Conservation (phyloP, 2,888 invertebrate genomes). For the Trypoxylon attenuatum region DNA sequence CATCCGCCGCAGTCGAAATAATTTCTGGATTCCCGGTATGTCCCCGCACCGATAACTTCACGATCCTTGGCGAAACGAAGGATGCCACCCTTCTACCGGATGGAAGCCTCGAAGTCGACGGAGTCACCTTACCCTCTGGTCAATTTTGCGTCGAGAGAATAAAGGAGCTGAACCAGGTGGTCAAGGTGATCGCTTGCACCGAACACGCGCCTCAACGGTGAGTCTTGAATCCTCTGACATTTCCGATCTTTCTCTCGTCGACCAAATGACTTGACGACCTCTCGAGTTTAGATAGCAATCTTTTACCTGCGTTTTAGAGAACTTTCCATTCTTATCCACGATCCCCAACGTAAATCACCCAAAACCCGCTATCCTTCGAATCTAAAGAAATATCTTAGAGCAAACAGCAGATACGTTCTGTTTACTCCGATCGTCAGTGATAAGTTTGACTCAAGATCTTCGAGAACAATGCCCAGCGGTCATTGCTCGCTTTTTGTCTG, state of each 20-base stretch:
- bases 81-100: conserved; percentile 76
- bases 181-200: conserved; percentile 80
- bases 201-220: conserved; percentile 76
- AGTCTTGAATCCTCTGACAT: conserved; percentile 13
- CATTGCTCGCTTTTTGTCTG: too few relatives aligned
- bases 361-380: too few relatives aligned
- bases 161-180: conserved; percentile 65
- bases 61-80: conserved; percentile 78
- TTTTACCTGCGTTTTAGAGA: too few relatives aligned
- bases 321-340: too few relatives aligned
- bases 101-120: conserved; percentile 77
- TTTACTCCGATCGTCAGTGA: not conserved
- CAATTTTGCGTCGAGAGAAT: conserved; percentile 74
- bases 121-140: conserved; percentile 71
- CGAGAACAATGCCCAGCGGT: too few relatives aligned
- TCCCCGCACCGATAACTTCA: conserved; percentile 75
- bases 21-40: conserved; percentile 78
- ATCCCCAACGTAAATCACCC: too few relatives aligned
- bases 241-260: too few relatives aligned
- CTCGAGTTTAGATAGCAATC: not conserved
- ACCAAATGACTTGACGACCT: too few relatives aligned
- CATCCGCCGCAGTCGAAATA: conserved; percentile 67
- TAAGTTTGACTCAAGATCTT: too few relatives aligned
- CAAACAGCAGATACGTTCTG: not conserved
- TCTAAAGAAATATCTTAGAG: not conserved